Evolutionary conservation across 2,888 invertebrate species (phyloP).

Genomic region (Cristatella mucedo): DNA sequence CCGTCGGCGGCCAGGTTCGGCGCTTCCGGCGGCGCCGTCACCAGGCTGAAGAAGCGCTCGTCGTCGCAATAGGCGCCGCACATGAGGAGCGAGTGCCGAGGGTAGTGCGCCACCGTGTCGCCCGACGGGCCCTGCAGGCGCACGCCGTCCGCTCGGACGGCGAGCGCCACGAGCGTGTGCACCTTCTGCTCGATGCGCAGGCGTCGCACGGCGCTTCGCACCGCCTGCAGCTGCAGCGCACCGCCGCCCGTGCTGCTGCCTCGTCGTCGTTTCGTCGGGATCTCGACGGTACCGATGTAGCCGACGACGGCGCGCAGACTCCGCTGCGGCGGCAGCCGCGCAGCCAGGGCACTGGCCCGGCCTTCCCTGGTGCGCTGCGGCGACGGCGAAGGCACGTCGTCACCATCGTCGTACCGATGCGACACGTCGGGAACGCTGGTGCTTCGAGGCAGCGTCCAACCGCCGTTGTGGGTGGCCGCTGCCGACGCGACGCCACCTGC

Average conservation of each 20-base stretch:
- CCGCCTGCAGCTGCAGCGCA: constrained; percentile 51
- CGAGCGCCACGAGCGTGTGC: constrained; percentile 62
- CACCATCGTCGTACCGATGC: too few relatives aligned
- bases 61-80: constrained; percentile 80
- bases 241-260: too few relatives aligned
- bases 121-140: constrained; percentile 59
- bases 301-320: constrained; percentile 47
- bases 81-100: constrained; percentile 66
- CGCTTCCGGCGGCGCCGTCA: constrained; percentile 46
- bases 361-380: too few relatives aligned
- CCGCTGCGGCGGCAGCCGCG: too few relatives aligned
- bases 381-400: too few relatives aligned
- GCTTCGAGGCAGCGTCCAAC: too few relatives aligned
- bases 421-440: constrained; percentile 8
- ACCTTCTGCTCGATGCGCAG: constrained; percentile 70
- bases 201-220: constrained; percentile 71
- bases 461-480: too few relatives aligned
- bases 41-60: constrained; percentile 75
- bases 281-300: constrained; percentile 86
- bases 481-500: too few relatives aligned
- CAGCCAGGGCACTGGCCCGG: too few relatives aligned
- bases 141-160: constrained; percentile 60
- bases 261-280: constrained; percentile 48
- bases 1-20: constrained; percentile 17
- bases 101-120: constrained; percentile 66